Evolutionary conservation across 2,797 vertebrate genomes (phyloP), one percentile per base, ranked within the genome.

Genomic region (Avahi laniger): DNA sequence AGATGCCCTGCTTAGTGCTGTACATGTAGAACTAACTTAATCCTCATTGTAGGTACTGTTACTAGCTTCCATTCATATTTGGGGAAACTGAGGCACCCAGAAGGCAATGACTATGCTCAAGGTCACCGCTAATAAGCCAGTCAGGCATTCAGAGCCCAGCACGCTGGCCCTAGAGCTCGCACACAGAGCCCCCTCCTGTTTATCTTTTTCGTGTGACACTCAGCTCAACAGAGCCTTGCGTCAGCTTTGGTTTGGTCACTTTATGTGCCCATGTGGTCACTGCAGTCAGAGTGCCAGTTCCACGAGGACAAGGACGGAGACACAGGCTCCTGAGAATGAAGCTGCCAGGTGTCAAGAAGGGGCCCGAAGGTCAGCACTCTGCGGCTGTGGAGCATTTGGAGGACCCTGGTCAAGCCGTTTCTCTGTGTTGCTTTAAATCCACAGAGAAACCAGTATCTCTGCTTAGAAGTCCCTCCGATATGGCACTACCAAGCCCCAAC

Each of bases 361-460:
- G 8, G 43, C 15, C 10, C 8, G 1, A 10, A 5, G 24, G 6
- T 52, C 22, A 0, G 4, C 0, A 0, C 15, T 59, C 38, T 22
- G 35, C 41, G 4, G 1, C 79, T 22, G 3, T 0, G 10, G 30
- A 52, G 7, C 5, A 1, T 12, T 1, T 10, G 35, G 48, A 14
- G 33, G 48, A 18, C 17, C 24, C 35, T 6, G 33, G 5, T 13
- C 63, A 52, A 22, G 35, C 33, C 0, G 0, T 18, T 7, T 30
- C 57, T 59, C 52, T 76, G 65, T 20, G 91, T 81, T 88, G 65
- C 41, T 84, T 69, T 83, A 48, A 90, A 43, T 30, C 30, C 61
- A 50, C 7, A 20, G 46, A 46, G 38, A 33, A 11, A 9, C 26
- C 43, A 43, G 4, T 28, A 18, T 72, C 81, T 93, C 33, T 54